phyloP scores from a whole-genome alignment of 2,797 vertebrate species.

The Gobionotothen gibberifrons region DNA sequence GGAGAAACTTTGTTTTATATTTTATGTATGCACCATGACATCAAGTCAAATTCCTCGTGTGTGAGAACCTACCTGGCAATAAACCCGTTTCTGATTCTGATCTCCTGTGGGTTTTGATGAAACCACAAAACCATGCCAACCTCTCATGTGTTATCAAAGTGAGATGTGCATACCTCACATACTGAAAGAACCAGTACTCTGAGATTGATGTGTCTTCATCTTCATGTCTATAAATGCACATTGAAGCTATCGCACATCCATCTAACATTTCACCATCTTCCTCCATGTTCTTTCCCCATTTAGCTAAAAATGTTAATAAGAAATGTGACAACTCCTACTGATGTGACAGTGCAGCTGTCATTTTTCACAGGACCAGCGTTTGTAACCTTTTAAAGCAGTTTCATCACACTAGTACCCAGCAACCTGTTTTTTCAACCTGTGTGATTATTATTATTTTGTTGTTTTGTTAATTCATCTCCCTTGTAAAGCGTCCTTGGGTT shows the following conservation, averaged over 20 bases:
- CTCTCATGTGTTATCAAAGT: constrained; percentile 22
- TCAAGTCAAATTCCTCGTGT: too few relatives aligned
- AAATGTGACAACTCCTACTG: background rate
- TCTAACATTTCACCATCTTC: background rate
- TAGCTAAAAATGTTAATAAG: background rate
- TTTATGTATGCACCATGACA: too few relatives aligned
- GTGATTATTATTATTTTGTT: too few relatives aligned
- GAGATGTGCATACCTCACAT: constrained; percentile 14
- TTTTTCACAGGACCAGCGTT: background rate
- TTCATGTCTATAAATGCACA: background rate
- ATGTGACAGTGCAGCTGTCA: background rate
- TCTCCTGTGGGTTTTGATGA: constrained; percentile 31
- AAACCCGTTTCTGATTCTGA: too few relatives aligned
- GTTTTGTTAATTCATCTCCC: too few relatives aligned
- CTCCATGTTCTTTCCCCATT: background rate
- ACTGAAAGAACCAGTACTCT: background rate
- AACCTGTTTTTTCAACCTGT: too few relatives aligned
- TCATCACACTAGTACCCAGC: too few relatives aligned
- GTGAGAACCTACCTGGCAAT: too few relatives aligned
- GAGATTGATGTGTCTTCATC: constrained; percentile 2
- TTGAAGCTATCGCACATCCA: background rate
- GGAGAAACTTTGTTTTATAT: too few relatives aligned
- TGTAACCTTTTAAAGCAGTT: background rate
- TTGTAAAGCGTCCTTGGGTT: too few relatives aligned
- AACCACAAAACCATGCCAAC: constrained; percentile 5